Evolutionary conservation across 1,140 invertebrate genomes (phyloP).

Genomic region (Eurytemora carolleeae): DNA sequence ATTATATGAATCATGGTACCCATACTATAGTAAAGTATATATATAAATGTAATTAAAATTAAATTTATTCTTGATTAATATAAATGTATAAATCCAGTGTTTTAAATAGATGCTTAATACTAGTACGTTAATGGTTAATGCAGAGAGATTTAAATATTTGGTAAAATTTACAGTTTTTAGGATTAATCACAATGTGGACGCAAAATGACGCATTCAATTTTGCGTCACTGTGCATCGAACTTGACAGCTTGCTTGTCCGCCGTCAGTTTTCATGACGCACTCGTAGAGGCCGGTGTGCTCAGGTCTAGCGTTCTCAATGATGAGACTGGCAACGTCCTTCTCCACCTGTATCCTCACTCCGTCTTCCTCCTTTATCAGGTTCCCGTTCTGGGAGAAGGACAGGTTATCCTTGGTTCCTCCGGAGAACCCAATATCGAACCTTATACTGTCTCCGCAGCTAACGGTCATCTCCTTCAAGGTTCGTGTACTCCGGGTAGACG

Average conservation of each 20-base stretch:
- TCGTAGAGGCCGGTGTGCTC: slow-evolving; percentile 66
- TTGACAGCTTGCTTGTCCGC: slow-evolving; percentile 40
- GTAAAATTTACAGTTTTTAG: no score
- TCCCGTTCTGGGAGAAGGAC: slow-evolving; percentile 69
- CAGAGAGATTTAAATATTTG: no score
- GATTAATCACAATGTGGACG: no score
- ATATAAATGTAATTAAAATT: no score
- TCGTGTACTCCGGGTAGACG: neutral
- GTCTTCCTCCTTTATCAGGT: slow-evolving; percentile 45
- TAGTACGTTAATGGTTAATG: no score
- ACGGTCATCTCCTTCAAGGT: slow-evolving; percentile 21
- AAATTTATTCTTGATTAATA: no score
- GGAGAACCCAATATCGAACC: slow-evolving; percentile 45
- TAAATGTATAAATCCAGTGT: no score
- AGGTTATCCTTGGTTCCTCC: slow-evolving; percentile 47
- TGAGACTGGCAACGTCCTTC: slow-evolving; percentile 41
- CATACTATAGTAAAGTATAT: no score
- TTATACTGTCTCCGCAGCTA: slow-evolving; percentile 35
- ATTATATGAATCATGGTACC: no score
- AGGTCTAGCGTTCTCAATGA: slow-evolving; percentile 43
- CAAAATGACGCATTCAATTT: no score
- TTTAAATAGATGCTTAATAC: no score
- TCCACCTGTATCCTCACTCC: slow-evolving; percentile 41
- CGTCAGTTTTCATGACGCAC: slow-evolving; percentile 48
- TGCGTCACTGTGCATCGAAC: neutral